Evolutionary conservation across 2,888 invertebrate genomes (phyloP).

Genomic region (Drosophila subquinaria): DNA sequence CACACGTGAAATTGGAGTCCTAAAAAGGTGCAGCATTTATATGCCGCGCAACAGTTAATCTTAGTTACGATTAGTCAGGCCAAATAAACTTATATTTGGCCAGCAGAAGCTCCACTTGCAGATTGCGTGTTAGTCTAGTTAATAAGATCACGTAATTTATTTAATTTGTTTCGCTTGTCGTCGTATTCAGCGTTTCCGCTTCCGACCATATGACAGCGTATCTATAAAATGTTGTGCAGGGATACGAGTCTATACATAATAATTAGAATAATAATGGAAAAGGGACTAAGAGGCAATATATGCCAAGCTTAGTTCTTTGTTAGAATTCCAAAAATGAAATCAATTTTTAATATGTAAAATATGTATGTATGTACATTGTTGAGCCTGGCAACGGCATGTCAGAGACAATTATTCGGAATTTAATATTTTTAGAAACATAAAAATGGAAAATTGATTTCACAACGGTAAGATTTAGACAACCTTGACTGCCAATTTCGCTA

Average conservation of each 20-base stretch:
- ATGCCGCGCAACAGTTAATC: slow-evolving; percentile 78
- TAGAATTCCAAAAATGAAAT: neutral
- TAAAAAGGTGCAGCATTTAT: slow-evolving; percentile 52
- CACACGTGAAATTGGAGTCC: slow-evolving; percentile 50
- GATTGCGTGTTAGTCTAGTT: slow-evolving; percentile 42
- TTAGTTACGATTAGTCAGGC: slow-evolving; percentile 74
- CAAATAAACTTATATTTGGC: slow-evolving; percentile 74
- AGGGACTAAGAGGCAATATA: neutral
- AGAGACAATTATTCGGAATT: neutral
- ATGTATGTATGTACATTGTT: neutral
- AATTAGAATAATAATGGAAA: slow-evolving; percentile 11
- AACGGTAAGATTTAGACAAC: too few relatives aligned
- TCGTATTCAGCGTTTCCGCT: slow-evolving; percentile 14
- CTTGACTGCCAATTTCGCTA: too few relatives aligned
- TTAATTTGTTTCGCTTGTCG: slow-evolving; percentile 56
- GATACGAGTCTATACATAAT: slow-evolving; percentile 2
- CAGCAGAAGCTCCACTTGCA: slow-evolving; percentile 8
- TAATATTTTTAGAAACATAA: neutral
- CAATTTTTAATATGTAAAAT: neutral
- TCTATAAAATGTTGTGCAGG: neutral
- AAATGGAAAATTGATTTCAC: neutral
- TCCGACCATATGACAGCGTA: neutral
- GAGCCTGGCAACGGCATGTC: neutral
- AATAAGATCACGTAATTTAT: slow-evolving; percentile 80
- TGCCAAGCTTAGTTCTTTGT: neutral